phyloP scores from a whole-genome alignment of 2,113 vertebrate species.

The Eonycteris spelaea region DNA sequence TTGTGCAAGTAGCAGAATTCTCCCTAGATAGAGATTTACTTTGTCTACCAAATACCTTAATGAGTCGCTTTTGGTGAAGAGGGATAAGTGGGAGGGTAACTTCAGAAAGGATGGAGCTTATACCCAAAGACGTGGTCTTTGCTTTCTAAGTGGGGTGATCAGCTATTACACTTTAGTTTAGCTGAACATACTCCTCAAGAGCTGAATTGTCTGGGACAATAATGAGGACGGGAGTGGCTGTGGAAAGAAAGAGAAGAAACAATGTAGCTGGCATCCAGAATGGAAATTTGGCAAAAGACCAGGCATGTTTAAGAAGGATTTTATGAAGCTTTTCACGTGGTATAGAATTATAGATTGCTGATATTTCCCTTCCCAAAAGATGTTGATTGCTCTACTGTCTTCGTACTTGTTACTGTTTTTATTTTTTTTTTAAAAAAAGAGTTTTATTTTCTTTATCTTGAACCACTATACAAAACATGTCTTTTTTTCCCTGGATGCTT shows the following conservation, averaged over 20 bases:
- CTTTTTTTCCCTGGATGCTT: background rate
- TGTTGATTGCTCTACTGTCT: background rate
- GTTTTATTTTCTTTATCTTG: background rate
- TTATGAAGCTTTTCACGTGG: background rate
- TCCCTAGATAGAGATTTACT: background rate
- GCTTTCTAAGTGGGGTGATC: background rate
- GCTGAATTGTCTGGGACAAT: background rate
- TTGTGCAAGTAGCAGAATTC: background rate
- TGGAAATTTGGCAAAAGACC: conserved; percentile 29
- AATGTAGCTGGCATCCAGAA: background rate
- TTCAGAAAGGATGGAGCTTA: background rate
- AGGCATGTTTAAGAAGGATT: background rate
- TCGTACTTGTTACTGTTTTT: background rate
- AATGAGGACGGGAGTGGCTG: background rate
- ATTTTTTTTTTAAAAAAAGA: background rate
- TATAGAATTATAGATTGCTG: background rate
- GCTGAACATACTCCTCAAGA: background rate
- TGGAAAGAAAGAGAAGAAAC: background rate
- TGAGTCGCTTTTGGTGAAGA: background rate
- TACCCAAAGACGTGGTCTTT: background rate
- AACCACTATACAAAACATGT: background rate
- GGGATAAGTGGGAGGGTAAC: background rate
- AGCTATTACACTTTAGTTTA: background rate
- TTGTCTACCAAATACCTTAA: background rate
- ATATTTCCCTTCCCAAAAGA: background rate